Conservation (phyloP, 2,797 vertebrate genomes). For the Toxotes lorentzi region DNA sequence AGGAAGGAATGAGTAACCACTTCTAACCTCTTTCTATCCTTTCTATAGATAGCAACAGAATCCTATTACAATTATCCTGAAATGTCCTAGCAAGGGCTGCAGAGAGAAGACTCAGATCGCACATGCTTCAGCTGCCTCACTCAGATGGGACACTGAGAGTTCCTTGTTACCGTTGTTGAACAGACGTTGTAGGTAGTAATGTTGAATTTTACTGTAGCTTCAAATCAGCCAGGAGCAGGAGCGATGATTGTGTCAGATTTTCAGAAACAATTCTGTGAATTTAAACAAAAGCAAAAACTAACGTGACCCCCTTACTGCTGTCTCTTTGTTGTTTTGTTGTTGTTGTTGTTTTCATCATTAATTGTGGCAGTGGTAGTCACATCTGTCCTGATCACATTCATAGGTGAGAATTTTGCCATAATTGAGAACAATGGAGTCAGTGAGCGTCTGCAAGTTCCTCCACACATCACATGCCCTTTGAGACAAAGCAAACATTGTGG, state of each 20-base stretch:
- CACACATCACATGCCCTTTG: too few relatives aligned
- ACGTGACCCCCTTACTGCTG: too few relatives aligned
- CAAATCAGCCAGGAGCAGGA: neutral
- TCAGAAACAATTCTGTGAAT: too few relatives aligned
- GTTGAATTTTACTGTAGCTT: neutral
- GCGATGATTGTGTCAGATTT: neutral
- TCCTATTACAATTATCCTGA: slow-evolving; percentile 91
- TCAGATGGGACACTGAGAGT: neutral
- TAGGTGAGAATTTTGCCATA: too few relatives aligned
- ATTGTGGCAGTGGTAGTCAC: too few relatives aligned
- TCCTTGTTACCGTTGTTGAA: neutral
- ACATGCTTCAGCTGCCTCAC: slow-evolving; percentile 46
- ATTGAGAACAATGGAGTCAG: too few relatives aligned
- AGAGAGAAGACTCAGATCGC: slow-evolving; percentile 58
- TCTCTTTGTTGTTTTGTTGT: too few relatives aligned
- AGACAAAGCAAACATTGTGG: too few relatives aligned
- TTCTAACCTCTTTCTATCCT: slow-evolving; percentile 86
- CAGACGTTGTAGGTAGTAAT: neutral
- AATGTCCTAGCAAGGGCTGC: slow-evolving; percentile 84
- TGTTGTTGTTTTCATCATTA: too few relatives aligned
- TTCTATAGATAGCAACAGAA: slow-evolving; percentile 89
- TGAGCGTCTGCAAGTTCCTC: too few relatives aligned
- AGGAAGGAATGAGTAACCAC: slow-evolving; percentile 88
- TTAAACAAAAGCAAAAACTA: too few relatives aligned
- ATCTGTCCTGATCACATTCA: too few relatives aligned